Evolutionary conservation across 1,140 invertebrate species (phyloP), one percentile per base, ranked within the genome.

Genomic region (Cylas formicarius): DNA sequence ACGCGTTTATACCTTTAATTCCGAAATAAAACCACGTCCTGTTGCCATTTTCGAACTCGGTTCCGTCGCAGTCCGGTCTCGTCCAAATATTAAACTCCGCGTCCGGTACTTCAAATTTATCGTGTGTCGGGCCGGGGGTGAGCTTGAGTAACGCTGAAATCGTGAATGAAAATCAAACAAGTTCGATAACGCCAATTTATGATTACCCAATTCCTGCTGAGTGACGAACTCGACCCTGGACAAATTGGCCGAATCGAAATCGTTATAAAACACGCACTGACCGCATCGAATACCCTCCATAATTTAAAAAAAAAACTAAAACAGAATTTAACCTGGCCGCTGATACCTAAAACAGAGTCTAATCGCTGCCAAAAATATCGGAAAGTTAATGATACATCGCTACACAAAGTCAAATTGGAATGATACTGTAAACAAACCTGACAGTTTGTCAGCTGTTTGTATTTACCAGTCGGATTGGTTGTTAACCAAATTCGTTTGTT

Each of bases 21-120:
- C 86, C 86, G 76, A 95, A 95, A 62, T 90, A 84, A 70, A 95
- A 95, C 91, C 91, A 95, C 2, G 90, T 90, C 48, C 88, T 75
- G 61, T 92, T 92, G 14, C 80, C 81, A 72, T 92, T 94, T 67
- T 92, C 86, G 76, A 79, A 92, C 58, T 84, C 80, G 8, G 88
- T 91, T 19, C 85, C 89, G 47, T 75, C 77, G 72, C 88, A 91
- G 65, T 94, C 91, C 2, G 86, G 86, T 51, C 79, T 80, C 2
- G 90, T 93, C 90, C 90, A 94, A 14, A 93, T 63, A 68, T 92
- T 89, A 62, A 90, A 90, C 66, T 92, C 89, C 71, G 80, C 80
- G 57, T 88, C 81, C 17, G 73, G 71, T 28, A 61, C 58, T 26
- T 75, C 72, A 21, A 56, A 31, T 50, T 63, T 66, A 17, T 52